These are phyloP conservation scores for Brachypalpus laphriformis DNA, from an alignment of 2,888 invertebrate genomes.

Conservation along the genomic window DNA sequence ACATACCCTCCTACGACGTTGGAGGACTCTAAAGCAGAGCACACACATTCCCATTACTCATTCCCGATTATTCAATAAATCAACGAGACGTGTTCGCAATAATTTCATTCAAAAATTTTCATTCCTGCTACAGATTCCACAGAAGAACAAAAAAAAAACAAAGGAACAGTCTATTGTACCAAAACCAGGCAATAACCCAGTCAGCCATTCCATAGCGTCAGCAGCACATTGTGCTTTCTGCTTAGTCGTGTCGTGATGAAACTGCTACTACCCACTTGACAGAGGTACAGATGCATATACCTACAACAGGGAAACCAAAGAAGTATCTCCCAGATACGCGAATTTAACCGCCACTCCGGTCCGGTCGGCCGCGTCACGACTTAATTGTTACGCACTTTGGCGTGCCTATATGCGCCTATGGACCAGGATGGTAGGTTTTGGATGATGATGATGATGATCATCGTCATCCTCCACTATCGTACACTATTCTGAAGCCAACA, in stretches of 20 bases:
- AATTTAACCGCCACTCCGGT: slow-evolving; percentile 53
- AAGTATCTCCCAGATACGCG: slow-evolving; percentile 59
- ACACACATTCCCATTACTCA: slow-evolving; percentile 68
- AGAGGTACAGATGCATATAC: slow-evolving; percentile 45
- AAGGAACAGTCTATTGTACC: slow-evolving; percentile 61
- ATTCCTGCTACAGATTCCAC: slow-evolving; percentile 56
- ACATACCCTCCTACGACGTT: background rate
- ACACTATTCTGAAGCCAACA: slow-evolving; percentile 49
- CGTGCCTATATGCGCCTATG: slow-evolving; percentile 1
- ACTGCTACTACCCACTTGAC: slow-evolving; percentile 71
- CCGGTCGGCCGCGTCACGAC: slow-evolving; percentile 71
- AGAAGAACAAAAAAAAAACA: slow-evolving; percentile 11
- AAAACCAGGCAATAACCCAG: slow-evolving; percentile 54
- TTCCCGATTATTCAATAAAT: slow-evolving; percentile 73
- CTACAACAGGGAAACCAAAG: slow-evolving; percentile 21
- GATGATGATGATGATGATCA: slow-evolving; percentile 32
- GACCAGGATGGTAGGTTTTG: slow-evolving; percentile 24
- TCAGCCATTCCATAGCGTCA: slow-evolving; percentile 47
- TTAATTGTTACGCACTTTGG: slow-evolving; percentile 74
- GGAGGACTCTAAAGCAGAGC: background rate
- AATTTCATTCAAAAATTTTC: slow-evolving; percentile 73
- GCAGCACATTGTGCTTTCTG: slow-evolving; percentile 45
- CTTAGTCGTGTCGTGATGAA: slow-evolving; percentile 65
- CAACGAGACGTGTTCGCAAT: slow-evolving; percentile 74
- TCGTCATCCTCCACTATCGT: slow-evolving; percentile 35